A percentile compares a stretch with the other conserved stretches of the same genome.
Evolutionary conservation across 1,140 invertebrate species (phyloP).

Genomic region (Pseudachorutes palmiensis): DNA sequence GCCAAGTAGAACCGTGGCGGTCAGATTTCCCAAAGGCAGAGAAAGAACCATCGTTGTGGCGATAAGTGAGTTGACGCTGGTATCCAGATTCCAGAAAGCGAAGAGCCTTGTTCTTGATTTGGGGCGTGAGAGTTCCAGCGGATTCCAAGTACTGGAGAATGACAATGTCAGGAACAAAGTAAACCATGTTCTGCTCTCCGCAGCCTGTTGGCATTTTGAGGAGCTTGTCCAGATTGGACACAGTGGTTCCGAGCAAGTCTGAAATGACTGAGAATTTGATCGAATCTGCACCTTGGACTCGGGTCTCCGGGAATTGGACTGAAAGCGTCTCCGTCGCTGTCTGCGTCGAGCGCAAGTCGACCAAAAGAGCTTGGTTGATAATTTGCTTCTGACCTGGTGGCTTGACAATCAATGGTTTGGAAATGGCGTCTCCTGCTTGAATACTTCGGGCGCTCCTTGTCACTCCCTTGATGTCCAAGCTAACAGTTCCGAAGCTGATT

Average conservation of each 20-base stretch:
- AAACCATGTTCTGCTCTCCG: conserved; percentile 90
- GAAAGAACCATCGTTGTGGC: conserved; percentile 76
- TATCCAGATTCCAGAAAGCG: conserved; percentile 75
- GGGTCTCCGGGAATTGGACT: conserved; percentile 29
- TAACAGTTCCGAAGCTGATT: conserved; percentile 33
- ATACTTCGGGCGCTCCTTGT: conserved; percentile 40
- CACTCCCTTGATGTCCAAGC: conserved; percentile 62
- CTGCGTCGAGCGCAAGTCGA: conserved; percentile 1
- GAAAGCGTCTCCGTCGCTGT: not conserved
- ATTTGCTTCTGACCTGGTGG: conserved; percentile 23
- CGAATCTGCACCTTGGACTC: conserved; percentile 58
- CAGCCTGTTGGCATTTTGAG: conserved; percentile 76
- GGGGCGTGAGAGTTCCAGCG: conserved; percentile 44
- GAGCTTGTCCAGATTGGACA: conserved; percentile 63
- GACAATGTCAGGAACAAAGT: conserved; percentile 83
- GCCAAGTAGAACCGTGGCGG: conserved; percentile 78
- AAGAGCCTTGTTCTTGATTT: conserved; percentile 62
- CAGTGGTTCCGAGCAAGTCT: conserved; percentile 64
- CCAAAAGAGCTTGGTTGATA: conserved; percentile 6
- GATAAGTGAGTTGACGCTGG: conserved; percentile 67
- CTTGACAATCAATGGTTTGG: conserved; percentile 15
- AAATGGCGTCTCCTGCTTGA: conserved; percentile 22
- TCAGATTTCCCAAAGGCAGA: conserved; percentile 82
- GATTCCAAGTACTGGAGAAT: conserved; percentile 67
- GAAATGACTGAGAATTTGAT: conserved; percentile 64